A percentile compares a stretch with the other conserved stretches of the same genome.
phyloP scores from a whole-genome alignment of 2,888 invertebrate genomes.

The Pristionchus exspectatus region DNA sequence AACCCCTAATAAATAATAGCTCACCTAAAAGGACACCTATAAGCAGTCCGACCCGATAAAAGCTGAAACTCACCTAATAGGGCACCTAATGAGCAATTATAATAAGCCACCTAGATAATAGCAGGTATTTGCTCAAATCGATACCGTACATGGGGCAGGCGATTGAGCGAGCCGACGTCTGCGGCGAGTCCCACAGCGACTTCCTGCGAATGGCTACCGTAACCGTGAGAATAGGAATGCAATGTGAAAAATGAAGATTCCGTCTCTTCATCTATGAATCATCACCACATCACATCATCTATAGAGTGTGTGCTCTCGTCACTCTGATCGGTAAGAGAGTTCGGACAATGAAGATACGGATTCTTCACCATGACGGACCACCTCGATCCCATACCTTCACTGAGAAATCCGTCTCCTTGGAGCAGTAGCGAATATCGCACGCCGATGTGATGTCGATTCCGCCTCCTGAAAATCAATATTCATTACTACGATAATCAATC shows the following conservation, averaged over 20 bases:
- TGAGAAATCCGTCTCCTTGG: constrained; percentile 92
- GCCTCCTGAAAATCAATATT: constrained; percentile 82
- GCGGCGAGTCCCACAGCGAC: constrained; percentile 89
- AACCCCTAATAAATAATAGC: no score
- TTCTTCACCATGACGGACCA: no score
- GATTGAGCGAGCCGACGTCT: constrained; percentile 94
- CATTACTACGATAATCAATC: not conserved
- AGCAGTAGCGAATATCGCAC: constrained; percentile 93
- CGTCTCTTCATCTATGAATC: no score
- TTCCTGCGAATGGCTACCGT: constrained; percentile 81
- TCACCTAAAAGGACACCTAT: no score
- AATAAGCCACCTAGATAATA: no score
- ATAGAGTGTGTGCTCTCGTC: not conserved
- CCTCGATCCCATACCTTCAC: constrained; percentile 84
- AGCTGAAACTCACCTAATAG: no score
- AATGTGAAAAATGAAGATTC: no score
- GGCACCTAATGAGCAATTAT: no score
- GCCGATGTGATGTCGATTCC: constrained; percentile 91
- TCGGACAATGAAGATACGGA: not conserved
- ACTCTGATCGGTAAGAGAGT: not conserved
- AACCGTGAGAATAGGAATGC: not conserved
- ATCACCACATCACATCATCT: no score
- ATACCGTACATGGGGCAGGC: constrained; percentile 86
- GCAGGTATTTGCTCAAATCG: not conserved
- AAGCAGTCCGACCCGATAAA: no score